phyloP scores from a whole-genome alignment of 2,888 invertebrate species.

The Scaptomyza cyrtandrae region DNA sequence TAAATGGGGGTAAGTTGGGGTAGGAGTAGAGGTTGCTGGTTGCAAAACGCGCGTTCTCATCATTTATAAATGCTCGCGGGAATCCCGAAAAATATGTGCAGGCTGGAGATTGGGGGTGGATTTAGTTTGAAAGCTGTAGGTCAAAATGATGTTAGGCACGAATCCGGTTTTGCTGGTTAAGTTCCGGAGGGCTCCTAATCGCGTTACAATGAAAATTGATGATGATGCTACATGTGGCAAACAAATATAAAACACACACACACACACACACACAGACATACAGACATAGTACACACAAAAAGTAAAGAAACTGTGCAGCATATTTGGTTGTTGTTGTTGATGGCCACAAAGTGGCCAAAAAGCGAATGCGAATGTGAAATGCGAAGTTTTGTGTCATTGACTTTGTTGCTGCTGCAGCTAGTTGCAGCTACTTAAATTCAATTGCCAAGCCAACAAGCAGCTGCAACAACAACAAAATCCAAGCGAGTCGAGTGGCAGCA shows the following conservation, averaged over 20 bases:
- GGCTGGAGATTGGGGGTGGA: neutral
- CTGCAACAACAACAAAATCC: slow-evolving; percentile 49
- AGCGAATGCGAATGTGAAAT: slow-evolving; percentile 48
- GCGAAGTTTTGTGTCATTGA: slow-evolving; percentile 53
- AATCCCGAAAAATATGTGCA: slow-evolving; percentile 7
- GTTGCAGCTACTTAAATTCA: slow-evolving; percentile 72
- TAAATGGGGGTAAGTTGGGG: too few species aligned
- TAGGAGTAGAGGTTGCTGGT: neutral
- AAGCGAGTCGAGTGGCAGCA: slow-evolving; percentile 25
- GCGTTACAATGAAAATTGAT: slow-evolving; percentile 80
- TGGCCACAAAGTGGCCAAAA: slow-evolving; percentile 71
- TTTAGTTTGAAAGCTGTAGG: slow-evolving; percentile 3
- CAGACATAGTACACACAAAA: slow-evolving; percentile 1
- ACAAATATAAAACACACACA: neutral
- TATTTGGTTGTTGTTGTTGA: slow-evolving; percentile 55
- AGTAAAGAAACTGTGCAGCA: slow-evolving; percentile 63
- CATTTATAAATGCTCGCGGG: slow-evolving; percentile 75
- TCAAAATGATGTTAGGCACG: slow-evolving; percentile 72
- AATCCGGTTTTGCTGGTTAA: slow-evolving; percentile 60
- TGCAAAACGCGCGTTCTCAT: slow-evolving; percentile 68
- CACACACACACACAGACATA: neutral
- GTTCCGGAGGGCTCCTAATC: slow-evolving; percentile 65
- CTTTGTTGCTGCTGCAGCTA: slow-evolving; percentile 39
- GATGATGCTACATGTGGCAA: slow-evolving; percentile 54
- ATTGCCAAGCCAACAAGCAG: slow-evolving; percentile 62